Percentiles rank a stretch among this genome's conserved stretches.
Evolutionary conservation across 2,888 invertebrate species (phyloP).

Genomic region (Campoletis raptor): DNA sequence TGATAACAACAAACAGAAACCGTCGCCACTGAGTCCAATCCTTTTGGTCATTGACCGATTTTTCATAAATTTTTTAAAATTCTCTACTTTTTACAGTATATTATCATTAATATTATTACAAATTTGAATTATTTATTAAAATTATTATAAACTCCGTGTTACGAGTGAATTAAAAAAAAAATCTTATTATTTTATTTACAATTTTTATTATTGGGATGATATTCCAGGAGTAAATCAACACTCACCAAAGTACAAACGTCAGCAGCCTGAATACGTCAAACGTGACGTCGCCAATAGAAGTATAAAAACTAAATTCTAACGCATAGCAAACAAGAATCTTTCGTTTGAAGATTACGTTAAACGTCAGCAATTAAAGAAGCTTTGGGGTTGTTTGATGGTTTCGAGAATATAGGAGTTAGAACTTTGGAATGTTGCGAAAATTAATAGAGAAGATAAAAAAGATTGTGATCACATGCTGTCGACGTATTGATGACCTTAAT

Average conservation of each 20-base stretch:
- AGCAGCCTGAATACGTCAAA: neutral
- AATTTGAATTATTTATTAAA: too few species aligned
- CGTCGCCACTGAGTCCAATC: constrained; percentile 25
- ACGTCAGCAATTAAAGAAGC: neutral
- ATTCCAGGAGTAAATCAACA: neutral
- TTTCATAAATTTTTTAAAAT: constrained; percentile 21
- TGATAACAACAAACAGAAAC: constrained; percentile 64
- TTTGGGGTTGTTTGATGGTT: neutral
- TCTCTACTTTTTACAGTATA: neutral
- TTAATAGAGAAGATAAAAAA: neutral
- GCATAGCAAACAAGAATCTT: neutral
- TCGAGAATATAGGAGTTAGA: neutral
- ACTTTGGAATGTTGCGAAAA: neutral
- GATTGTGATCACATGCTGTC: neutral
- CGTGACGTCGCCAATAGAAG: neutral
- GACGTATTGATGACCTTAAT: neutral
- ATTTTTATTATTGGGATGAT: neutral
- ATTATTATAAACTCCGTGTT: too few species aligned
- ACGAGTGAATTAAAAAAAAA: too few species aligned
- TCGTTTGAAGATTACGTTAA: neutral
- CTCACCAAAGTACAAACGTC: neutral
- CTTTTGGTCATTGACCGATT: constrained; percentile 23
- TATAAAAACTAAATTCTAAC: constrained; percentile 1
- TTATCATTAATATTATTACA: neutral
- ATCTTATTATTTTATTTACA: too few species aligned